Evolutionary conservation across 1,140 invertebrate genomes (phyloP), one percentile per base, ranked within the genome.

Genomic region (Maniola jurtina): DNA sequence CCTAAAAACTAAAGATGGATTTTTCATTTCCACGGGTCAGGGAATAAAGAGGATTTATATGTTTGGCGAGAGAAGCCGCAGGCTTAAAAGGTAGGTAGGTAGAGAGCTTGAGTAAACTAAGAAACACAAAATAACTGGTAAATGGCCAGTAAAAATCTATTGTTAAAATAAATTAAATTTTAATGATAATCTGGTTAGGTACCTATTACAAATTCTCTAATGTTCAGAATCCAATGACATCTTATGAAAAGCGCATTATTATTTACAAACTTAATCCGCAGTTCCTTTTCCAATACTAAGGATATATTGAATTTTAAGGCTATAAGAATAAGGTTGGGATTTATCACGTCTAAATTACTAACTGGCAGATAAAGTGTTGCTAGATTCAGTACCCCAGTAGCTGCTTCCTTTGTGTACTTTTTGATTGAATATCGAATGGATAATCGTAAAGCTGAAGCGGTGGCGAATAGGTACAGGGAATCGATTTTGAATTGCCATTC

Each of bases 401-500:
- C 55, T 42, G n/a, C 16, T 42, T 50, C 64, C 50, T 66, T 66
- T 66, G 64, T 66, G 54, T 50, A 60, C 42, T 60, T 59, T 56
- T 64, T 66, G 64, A 67, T 71, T 67, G 64, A 63, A 71, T 67
- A 71, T 70, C 55, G 63, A 58, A 48, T 70, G 54, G 15, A 58
- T 57, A 52, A 62, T 70, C 68, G 59, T 65, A 70, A 70, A 70
- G 38, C 48, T 47, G 62, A n/a, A 56, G 60, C 62, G 63, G 59
- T 40, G 58, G 42, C n/a, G 48, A 66, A 55, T 66, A n/a, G n/a
- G n/a, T n/a, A 66, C 64, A 47, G 13, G 25, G 64, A 66, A 66
- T 45, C 57, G 64, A 66, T 66, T 54, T 52, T 60, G 64, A 80
- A 83, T 81, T 52, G 40, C 54, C 42, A 78, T 57, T 61, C 33